These are phyloP conservation scores for Diarsia rubi DNA, from an alignment of 2,888 invertebrate genomes.

Conservation along the genomic window DNA sequence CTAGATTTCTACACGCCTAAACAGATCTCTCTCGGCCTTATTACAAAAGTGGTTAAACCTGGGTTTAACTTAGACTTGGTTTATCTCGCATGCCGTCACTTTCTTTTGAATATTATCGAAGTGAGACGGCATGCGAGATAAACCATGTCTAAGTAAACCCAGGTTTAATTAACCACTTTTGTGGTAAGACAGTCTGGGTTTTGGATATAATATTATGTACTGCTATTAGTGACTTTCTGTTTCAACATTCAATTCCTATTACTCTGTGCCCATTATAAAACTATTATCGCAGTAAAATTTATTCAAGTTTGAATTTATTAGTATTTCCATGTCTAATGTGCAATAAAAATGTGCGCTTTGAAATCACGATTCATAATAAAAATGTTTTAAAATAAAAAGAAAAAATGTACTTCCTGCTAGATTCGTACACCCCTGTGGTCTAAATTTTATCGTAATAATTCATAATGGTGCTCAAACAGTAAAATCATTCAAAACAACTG, in stretches of 20 bases:
- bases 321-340: constrained; percentile 33
- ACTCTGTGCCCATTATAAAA: constrained; percentile 45
- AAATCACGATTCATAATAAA: constrained; percentile 1
- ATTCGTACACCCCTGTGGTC: constrained; percentile 36
- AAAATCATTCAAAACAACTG: constrained; percentile 11
- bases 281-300: constrained; percentile 32
- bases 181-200: no score
- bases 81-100: no score
- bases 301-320: constrained; percentile 33
- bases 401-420: constrained; percentile 7
- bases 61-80: no score
- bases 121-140: no score
- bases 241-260: constrained; percentile 53
- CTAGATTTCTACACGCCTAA: not conserved
- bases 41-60: no score
- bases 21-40: no score
- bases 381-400: not conserved
- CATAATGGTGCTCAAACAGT: constrained; percentile 33
- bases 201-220: constrained; percentile 15
- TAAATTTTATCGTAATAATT: constrained; percentile 15
- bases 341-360: constrained; percentile 47
- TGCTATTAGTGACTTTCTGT: constrained; percentile 34
- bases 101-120: no score
- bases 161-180: no score
- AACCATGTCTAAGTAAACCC: no score